These are phyloP conservation scores for Fopius arisanus DNA, from an alignment of 1,140 invertebrate species.

Conservation along the genomic window DNA sequence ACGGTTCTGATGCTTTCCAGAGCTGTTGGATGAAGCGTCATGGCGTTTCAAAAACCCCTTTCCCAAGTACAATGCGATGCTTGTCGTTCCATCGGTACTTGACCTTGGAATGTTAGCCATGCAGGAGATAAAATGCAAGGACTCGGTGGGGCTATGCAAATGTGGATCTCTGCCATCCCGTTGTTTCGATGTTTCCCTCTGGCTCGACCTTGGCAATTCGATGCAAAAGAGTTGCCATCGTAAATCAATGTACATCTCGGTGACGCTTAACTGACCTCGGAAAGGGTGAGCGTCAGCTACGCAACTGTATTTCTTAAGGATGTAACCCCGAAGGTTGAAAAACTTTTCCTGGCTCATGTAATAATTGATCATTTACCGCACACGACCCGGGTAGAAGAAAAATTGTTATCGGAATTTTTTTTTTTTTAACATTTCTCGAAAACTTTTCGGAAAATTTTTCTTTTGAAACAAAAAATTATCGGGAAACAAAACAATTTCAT, in stretches of 20 bases:
- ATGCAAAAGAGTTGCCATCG: conserved; percentile 51
- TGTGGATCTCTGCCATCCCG: conserved; percentile 6
- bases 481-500: no score
- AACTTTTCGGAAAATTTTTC: no score
- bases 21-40: neutral
- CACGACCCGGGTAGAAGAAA: no score
- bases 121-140: conserved; percentile 1
- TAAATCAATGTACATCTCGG: conserved; percentile 48
- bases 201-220: conserved; percentile 50
- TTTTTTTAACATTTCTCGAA: no score
- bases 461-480: no score
- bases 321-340: no score
- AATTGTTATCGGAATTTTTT: no score
- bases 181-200: conserved; percentile 4
- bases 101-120: conserved; percentile 1
- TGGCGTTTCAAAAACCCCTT: neutral
- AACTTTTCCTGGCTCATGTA: no score
- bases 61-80: neutral
- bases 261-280: conserved; percentile 10
- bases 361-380: no score
- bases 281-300: neutral
- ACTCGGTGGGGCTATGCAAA: neutral
- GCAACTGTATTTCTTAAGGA: neutral
- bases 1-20: conserved; percentile 1
- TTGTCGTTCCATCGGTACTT: neutral